phyloP scores from a whole-genome alignment of 2,797 vertebrate species.

The Neosilurus hyrtlii region DNA sequence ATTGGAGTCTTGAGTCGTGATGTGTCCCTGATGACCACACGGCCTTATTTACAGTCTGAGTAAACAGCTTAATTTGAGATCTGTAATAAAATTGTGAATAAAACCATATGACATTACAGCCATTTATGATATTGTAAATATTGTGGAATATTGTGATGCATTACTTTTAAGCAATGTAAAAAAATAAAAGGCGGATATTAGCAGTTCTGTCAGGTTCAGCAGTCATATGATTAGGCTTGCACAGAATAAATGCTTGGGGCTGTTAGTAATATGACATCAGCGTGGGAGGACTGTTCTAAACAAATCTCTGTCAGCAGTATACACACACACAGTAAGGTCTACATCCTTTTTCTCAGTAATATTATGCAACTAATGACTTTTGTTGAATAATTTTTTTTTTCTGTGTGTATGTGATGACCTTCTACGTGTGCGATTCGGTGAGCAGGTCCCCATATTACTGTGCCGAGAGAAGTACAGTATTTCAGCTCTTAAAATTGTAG shows the following conservation, averaged over 20 bases:
- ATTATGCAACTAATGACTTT: not conserved
- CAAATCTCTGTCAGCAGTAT: not conserved
- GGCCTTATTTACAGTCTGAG: not conserved
- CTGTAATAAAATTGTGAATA: not conserved
- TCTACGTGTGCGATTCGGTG: not conserved
- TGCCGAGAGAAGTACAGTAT: slow-evolving; percentile 16
- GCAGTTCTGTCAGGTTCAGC: not conserved
- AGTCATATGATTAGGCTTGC: slow-evolving; percentile 17
- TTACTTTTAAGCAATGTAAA: not conserved
- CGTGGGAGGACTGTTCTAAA: not conserved
- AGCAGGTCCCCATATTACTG: not conserved
- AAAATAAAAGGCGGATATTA: not conserved
- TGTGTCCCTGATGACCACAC: not conserved
- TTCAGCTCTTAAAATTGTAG: slow-evolving; percentile 3
- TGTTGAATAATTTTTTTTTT: not conserved
- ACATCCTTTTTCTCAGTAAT: slow-evolving; percentile 5
- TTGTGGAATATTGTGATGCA: not conserved
- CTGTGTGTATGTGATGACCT: not conserved
- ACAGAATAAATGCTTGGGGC: slow-evolving; percentile 4
- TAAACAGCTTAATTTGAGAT: not conserved
- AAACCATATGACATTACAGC: not conserved
- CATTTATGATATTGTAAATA: not conserved
- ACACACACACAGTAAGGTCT: not conserved
- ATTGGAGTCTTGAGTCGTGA: not conserved
- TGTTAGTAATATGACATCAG: slow-evolving; percentile 15